These are phyloP conservation scores for Garrulus glandarius DNA, from an alignment of 2,797 vertebrate species.

Conservation along the genomic window DNA sequence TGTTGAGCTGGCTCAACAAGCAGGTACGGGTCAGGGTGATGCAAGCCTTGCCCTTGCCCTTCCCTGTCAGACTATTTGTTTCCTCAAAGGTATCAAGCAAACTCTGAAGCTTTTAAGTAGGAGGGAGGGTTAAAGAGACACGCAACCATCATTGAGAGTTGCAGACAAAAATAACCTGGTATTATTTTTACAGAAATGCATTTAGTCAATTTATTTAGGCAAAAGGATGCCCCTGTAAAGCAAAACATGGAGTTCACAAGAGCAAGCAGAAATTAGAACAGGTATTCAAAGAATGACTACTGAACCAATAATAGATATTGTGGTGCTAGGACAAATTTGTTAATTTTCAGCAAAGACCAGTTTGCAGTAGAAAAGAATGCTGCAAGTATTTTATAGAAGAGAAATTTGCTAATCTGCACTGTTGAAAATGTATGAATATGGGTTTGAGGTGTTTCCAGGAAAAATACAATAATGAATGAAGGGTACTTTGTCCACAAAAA, in stretches of 20 bases:
- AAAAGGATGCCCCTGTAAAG: background rate
- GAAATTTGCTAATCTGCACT: background rate
- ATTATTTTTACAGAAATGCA: background rate
- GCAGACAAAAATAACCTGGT: background rate
- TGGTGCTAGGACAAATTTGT: background rate
- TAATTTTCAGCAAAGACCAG: background rate
- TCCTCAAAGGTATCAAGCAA: background rate
- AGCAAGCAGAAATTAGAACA: background rate
- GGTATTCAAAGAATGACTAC: background rate
- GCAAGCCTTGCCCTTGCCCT: conserved; percentile 53
- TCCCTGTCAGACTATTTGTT: conserved; percentile 51
- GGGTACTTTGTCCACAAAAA: background rate
- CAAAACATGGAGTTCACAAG: background rate
- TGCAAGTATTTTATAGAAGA: background rate
- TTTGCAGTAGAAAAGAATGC: background rate
- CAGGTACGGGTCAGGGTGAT: conserved; percentile 30
- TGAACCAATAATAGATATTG: background rate
- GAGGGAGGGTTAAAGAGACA: background rate
- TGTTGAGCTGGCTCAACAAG: conserved; percentile 56
- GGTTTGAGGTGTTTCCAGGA: background rate
- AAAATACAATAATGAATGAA: conserved; percentile 35
- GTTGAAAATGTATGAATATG: background rate
- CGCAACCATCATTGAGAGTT: background rate
- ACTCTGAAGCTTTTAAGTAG: background rate
- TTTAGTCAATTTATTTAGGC: background rate